These are phyloP conservation scores for Melinaea marsaeus DNA, from an alignment of 2,888 invertebrate genomes.

Conservation along the genomic window DNA sequence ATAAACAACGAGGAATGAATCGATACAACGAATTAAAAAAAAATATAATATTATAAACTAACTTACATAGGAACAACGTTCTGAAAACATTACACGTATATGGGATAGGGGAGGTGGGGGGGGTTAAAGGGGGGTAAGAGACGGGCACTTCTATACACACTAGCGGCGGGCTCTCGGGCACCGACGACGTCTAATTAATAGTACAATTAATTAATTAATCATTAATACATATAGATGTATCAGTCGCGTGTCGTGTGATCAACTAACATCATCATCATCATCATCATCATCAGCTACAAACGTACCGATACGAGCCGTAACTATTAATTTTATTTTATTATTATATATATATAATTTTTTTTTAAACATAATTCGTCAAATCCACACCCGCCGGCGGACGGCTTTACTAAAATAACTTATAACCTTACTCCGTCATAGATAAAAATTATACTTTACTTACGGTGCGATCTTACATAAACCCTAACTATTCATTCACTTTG, in stretches of 20 bases:
- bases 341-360: slow-evolving; percentile 49
- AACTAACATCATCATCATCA: slow-evolving; percentile 41
- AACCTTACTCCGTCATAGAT: slow-evolving; percentile 69
- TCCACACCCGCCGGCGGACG: slow-evolving; percentile 70
- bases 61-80: slow-evolving; percentile 69
- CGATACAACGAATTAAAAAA: slow-evolving; percentile 43
- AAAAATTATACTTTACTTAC: slow-evolving; percentile 76
- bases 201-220: slow-evolving; percentile 57
- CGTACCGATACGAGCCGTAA: slow-evolving; percentile 67
- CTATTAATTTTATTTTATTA: slow-evolving; percentile 72
- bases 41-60: slow-evolving; percentile 53
- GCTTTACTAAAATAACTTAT: slow-evolving; percentile 62
- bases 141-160: slow-evolving; percentile 59
- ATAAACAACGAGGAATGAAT: slow-evolving; percentile 63
- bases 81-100: too few species aligned
- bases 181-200: slow-evolving; percentile 51
- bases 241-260: slow-evolving; percentile 65
- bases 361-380: slow-evolving; percentile 41
- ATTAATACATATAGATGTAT: slow-evolving; percentile 60
- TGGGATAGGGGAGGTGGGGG: slow-evolving; percentile 33
- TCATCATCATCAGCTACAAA: slow-evolving; percentile 39
- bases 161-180: slow-evolving; percentile 60
- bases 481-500: slow-evolving; percentile 70
- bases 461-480: slow-evolving; percentile 78
- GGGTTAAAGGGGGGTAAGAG: slow-evolving; percentile 37